phyloP scores from a whole-genome alignment of 2,797 vertebrate species.

The Pangasius larnaudii region DNA sequence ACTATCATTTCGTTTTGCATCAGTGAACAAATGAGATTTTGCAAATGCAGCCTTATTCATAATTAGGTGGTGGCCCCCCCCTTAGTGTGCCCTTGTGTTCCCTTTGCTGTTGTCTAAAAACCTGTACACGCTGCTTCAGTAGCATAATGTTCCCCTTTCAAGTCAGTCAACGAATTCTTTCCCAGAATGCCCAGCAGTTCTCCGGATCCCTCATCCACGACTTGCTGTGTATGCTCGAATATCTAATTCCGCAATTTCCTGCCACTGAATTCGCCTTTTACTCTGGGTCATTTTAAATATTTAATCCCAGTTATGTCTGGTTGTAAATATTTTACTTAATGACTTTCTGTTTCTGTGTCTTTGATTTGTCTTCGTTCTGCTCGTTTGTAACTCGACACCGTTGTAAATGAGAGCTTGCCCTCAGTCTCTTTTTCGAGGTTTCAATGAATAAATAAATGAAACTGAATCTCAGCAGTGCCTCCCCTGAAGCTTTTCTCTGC shows the following conservation, averaged over 20 bases:
- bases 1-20: background rate
- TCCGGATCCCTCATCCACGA: background rate
- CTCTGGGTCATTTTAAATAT: background rate
- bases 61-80: background rate
- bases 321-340: conserved; percentile 2
- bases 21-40: background rate
- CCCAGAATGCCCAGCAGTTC: conserved; percentile 25
- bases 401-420: background rate
- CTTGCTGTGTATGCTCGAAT: background rate
- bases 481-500: conserved; percentile 3
- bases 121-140: background rate
- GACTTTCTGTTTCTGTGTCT: background rate
- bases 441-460: conserved; percentile 27
- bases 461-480: background rate
- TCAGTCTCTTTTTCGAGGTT: background rate
- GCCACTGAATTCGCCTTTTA: background rate
- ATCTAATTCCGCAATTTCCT: background rate
- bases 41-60: background rate
- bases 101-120: background rate
- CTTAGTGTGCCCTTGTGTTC: background rate
- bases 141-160: background rate
- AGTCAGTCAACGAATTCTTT: background rate
- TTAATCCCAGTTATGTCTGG: background rate
- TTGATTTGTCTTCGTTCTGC: conserved; percentile 1
- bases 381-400: background rate